Conservation (phyloP, 2,797 vertebrate species). For the Zalophus californianus region DNA sequence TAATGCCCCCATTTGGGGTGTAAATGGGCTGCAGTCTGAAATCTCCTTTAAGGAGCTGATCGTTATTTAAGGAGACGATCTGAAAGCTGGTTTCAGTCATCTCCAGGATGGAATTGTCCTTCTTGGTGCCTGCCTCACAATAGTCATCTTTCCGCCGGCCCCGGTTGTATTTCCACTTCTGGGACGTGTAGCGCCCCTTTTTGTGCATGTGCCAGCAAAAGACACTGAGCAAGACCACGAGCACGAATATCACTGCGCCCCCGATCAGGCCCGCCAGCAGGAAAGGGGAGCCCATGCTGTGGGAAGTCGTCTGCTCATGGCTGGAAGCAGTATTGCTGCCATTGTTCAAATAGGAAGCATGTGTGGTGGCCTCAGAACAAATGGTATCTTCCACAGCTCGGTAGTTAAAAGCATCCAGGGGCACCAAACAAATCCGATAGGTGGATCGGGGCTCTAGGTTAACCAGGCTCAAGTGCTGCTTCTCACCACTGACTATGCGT, state of each 20-base stretch:
- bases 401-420: conserved; percentile 96
- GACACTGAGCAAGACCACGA: conserved; percentile 92
- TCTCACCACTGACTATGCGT: conserved; percentile 93
- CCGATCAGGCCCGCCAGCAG: conserved; percentile 95
- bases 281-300: conserved; percentile 94
- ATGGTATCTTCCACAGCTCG: conserved; percentile 95
- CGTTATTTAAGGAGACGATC: conserved; percentile 99
- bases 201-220: conserved; percentile 99
- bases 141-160: conserved; percentile 99
- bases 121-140: conserved; percentile 97
- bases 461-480: conserved; percentile 91
- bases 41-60: conserved; percentile 99
- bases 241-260: conserved; percentile 95
- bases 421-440: conserved; percentile 97
- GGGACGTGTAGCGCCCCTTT: conserved; percentile 95
- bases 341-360: conserved; percentile 90
- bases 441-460: conserved; percentile 95
- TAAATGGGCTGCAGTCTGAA: conserved; percentile 98
- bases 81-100: conserved; percentile 99
- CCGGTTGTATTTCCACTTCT: conserved; percentile 99
- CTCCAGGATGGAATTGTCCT: conserved; percentile 98
- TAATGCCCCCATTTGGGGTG: conserved; percentile 98
- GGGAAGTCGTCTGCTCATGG: conserved; percentile 93
- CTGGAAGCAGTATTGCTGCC: conserved; percentile 91
- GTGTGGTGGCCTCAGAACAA: conserved; percentile 96